Percentiles rank a stretch among this genome's conserved stretches.
Conservation (phyloP, 2,113 vertebrate species). For the Lycocorax pyrrhopterus region DNA sequence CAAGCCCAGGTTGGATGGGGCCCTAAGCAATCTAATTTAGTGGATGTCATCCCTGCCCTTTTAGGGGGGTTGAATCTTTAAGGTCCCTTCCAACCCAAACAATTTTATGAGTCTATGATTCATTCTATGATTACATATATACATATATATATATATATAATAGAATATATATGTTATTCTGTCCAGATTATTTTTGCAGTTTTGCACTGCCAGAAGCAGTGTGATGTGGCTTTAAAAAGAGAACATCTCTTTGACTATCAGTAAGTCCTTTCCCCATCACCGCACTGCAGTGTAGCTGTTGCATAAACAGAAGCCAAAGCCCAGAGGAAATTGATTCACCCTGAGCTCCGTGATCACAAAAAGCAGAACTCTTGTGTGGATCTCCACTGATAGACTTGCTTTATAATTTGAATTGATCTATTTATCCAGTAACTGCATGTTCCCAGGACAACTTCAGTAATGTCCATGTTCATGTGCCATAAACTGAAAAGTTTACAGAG, state of each 20-base stretch:
- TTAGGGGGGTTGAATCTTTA: not conserved
- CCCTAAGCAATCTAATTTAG: not conserved
- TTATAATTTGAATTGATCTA: not conserved
- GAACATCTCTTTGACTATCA: not conserved
- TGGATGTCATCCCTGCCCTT: not conserved
- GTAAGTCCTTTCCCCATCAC: not conserved
- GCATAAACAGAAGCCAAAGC: not conserved
- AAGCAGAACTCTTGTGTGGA: not conserved
- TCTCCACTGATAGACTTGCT: not conserved
- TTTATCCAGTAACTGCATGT: not conserved
- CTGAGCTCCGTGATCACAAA: not conserved
- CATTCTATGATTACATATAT: not conserved
- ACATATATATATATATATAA: too few species aligned
- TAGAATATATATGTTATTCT: not conserved
- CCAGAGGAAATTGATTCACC: not conserved
- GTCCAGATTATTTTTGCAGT: not conserved
- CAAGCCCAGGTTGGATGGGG: rapidly evolving
- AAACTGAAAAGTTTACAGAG: not conserved
- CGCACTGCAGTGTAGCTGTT: rapidly evolving
- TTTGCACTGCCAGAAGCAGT: not conserved
- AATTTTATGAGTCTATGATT: not conserved
- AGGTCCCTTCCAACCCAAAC: not conserved
- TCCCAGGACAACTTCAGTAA: not conserved
- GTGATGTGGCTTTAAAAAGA: not conserved
- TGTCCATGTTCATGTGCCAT: not conserved